Conservation (phyloP, 2,888 invertebrate species). For the Andrena haemorrhoa region DNA sequence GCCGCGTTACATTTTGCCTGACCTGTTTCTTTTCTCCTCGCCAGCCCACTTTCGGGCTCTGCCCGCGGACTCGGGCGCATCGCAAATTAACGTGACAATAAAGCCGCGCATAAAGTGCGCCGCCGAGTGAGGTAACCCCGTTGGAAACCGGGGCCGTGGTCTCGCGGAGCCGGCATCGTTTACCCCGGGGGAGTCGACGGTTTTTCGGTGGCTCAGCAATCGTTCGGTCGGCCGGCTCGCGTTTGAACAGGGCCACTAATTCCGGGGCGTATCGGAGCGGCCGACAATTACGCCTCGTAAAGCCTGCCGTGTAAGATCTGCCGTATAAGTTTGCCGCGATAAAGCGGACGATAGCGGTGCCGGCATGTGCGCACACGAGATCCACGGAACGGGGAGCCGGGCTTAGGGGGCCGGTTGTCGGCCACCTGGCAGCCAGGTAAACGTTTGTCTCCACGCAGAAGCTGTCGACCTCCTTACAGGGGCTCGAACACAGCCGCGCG, state of each 20-base stretch:
- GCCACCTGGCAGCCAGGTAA: constrained; percentile 46
- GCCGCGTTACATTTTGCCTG: not conserved
- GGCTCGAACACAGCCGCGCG: constrained; percentile 39
- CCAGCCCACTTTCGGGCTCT: not conserved
- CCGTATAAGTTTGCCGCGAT: constrained; percentile 40
- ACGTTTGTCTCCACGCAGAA: constrained; percentile 62
- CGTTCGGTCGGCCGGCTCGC: not conserved
- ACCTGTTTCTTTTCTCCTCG: constrained; percentile 15
- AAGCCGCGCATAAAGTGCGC: constrained; percentile 19
- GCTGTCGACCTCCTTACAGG: constrained; percentile 56
- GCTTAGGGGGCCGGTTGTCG: constrained; percentile 10
- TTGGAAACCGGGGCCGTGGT: not conserved
- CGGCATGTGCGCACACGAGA: constrained; percentile 39
- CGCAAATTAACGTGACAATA: constrained; percentile 26
- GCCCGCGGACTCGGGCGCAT: not conserved
- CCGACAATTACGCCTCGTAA: constrained; percentile 37
- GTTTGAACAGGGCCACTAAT: constrained; percentile 21
- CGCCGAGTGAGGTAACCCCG: not conserved
- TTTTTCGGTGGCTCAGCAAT: not conserved
- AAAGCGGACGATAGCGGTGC: constrained; percentile 24
- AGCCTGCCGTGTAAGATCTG: not conserved
- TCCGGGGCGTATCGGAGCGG: constrained; percentile 1
- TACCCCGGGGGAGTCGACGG: not conserved
- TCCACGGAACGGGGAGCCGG: not conserved
- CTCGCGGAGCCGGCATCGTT: not conserved